Base-by-base conservation (phyloP, 2,888 invertebrate species). In the Pharmacophagus antenor region DNA sequence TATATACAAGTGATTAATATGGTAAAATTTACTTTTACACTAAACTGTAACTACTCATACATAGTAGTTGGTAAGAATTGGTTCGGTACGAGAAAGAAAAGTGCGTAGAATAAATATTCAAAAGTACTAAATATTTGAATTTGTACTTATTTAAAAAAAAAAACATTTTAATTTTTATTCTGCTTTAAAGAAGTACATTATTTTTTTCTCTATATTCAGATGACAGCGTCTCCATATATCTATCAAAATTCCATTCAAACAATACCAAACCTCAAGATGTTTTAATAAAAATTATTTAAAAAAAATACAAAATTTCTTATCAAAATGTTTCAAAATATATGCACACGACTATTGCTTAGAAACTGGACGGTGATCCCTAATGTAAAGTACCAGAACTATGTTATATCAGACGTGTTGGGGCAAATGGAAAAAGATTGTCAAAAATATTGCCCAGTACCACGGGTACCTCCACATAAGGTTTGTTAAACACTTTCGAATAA, bases 361-460 rank as follows among this genome's bases (percentile, higher is more conserved):
- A 56, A 62, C 12, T 22, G 64, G 0, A 2, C 52, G 18, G 18
- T 68, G 21, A 61, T 67, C 2, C 67, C 65, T 0, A 67, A 57
- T 17, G 76, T 73, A 2, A 64, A 65, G 1, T 81, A 77, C 58
- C 67, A 85, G 62, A 82, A 86, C 63, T 80, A 69, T 56, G 88
- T 86, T 18, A 79, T 76, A 69, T 83, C 82, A 0, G 71, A 82
- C 0, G 67, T 76, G 0, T 58, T 89, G 50, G 76, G 73, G 0
- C 73, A 77, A 53, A 60, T 89, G 2, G 88, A 89, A 58, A 69
- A 53, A 50, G 70, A 82, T 0, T 89, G 88, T 58, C 80, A 88
- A 49, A 74, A 62, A 37, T 80, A 62, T 59, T 86, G 85, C 37
- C 68, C 70, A 6, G 74, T 76, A 2, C 88, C 88, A 0, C 71